Evolutionary conservation across 2,888 invertebrate species (phyloP).

Genomic region (Merodon equestris): DNA sequence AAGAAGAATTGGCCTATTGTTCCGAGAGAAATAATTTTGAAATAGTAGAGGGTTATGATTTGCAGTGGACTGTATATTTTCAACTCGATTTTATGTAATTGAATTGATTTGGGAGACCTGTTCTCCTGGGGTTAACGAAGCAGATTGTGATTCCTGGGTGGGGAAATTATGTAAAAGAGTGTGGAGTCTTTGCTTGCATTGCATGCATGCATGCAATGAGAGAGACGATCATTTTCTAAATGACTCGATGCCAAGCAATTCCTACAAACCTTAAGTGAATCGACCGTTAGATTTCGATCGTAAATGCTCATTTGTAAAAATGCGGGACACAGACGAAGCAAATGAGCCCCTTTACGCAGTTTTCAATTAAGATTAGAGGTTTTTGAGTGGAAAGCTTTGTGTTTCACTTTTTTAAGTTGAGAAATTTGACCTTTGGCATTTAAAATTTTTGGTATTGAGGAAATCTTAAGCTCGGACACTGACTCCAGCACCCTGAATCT

Average conservation of each 20-base stretch:
- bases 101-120: too few relatives aligned
- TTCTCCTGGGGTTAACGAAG: neutral
- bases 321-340: too few relatives aligned
- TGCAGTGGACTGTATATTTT: conserved; percentile 8
- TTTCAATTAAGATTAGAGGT: too few relatives aligned
- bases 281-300: neutral
- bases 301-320: too few relatives aligned
- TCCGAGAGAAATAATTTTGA: neutral
- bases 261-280: neutral
- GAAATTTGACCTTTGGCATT: neutral
- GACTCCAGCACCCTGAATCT: neutral
- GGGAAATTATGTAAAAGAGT: conserved; percentile 14
- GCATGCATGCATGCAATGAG: conserved; percentile 1
- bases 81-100: neutral
- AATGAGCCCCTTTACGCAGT: too few relatives aligned
- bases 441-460: neutral
- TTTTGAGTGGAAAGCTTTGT: conserved; percentile 7
- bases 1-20: neutral
- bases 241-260: conserved; percentile 4
- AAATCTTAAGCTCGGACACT: neutral
- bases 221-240: neutral
- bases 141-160: neutral
- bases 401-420: neutral
- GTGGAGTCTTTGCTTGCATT: conserved; percentile 30
- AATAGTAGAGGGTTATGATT: neutral